phyloP scores from a whole-genome alignment of 2,797 vertebrate genomes.

The Rhynchotus rufescens region DNA sequence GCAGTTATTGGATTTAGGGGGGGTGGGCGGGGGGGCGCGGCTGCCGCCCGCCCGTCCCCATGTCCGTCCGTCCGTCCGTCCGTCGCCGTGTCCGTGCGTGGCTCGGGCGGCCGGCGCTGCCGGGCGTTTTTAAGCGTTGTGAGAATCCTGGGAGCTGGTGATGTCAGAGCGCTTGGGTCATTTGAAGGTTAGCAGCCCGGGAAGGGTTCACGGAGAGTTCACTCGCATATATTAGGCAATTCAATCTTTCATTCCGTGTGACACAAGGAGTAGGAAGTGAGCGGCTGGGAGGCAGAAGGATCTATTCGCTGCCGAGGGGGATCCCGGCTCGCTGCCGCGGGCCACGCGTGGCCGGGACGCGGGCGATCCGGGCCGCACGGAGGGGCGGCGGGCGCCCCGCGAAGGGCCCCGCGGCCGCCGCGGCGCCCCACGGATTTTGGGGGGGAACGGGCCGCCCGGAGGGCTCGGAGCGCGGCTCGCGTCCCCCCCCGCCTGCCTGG shows the following conservation, averaged over 20 bases:
- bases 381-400: slow-evolving; percentile 47
- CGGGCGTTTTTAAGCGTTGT: slow-evolving; percentile 85
- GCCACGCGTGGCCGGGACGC: slow-evolving; percentile 70
- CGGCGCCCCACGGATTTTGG: slow-evolving; percentile 66
- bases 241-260: slow-evolving; percentile 95
- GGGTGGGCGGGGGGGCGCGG: too few relatives aligned
- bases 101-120: slow-evolving; percentile 74
- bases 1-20: too few relatives aligned
- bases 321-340: slow-evolving; percentile 73
- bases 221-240: slow-evolving; percentile 98
- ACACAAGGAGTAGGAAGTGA: slow-evolving; percentile 93
- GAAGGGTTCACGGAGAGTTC: slow-evolving; percentile 97
- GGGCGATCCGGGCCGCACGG: slow-evolving; percentile 49
- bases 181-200: slow-evolving; percentile 96
- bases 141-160: slow-evolving; percentile 92
- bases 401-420: slow-evolving; percentile 48
- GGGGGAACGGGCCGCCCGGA: slow-evolving; percentile 57
- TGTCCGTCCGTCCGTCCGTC: too few relatives aligned
- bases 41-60: too few relatives aligned
- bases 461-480: slow-evolving; percentile 77
- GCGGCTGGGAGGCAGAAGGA: slow-evolving; percentile 88
- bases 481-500: slow-evolving; percentile 79
- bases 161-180: slow-evolving; percentile 96
- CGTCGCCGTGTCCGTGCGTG: too few relatives aligned
- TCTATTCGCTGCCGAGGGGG: slow-evolving; percentile 86